phyloP scores from a whole-genome alignment of 2,113 vertebrate species.

The Mesoclemmys tuberculata region DNA sequence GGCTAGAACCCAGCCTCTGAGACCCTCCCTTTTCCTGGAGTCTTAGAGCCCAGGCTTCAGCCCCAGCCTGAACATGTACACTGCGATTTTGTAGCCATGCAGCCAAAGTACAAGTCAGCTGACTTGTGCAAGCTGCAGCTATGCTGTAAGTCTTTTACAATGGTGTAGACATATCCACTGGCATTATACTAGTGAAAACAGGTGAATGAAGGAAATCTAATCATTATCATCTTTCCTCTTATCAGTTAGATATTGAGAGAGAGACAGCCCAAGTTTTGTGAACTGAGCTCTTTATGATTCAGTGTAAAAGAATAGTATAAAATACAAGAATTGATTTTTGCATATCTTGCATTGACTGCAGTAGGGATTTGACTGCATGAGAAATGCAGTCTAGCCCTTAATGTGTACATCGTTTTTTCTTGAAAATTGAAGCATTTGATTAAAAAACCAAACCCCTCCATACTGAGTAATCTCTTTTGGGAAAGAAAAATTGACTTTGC shows the following conservation, averaged over 20 bases:
- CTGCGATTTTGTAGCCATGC: background rate
- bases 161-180: background rate
- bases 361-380: background rate
- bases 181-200: background rate
- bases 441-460: too few species aligned
- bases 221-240: background rate
- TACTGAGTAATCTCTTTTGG: too few species aligned
- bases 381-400: background rate
- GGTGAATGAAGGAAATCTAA: background rate
- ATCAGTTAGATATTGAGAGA: background rate
- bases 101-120: background rate
- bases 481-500: background rate
- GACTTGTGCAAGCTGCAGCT: background rate
- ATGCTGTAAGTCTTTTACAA: background rate
- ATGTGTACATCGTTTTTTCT: background rate
- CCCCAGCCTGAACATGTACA: background rate
- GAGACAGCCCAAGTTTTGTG: accelerated
- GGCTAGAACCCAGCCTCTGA: too few species aligned
- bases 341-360: background rate
- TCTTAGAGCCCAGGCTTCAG: background rate
- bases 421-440: too few species aligned
- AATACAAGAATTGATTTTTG: background rate
- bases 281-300: background rate
- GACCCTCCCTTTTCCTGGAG: background rate
- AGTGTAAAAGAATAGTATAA: background rate